Conservation (phyloP, 2,888 invertebrate genomes). For the Sabatieria punctata region DNA sequence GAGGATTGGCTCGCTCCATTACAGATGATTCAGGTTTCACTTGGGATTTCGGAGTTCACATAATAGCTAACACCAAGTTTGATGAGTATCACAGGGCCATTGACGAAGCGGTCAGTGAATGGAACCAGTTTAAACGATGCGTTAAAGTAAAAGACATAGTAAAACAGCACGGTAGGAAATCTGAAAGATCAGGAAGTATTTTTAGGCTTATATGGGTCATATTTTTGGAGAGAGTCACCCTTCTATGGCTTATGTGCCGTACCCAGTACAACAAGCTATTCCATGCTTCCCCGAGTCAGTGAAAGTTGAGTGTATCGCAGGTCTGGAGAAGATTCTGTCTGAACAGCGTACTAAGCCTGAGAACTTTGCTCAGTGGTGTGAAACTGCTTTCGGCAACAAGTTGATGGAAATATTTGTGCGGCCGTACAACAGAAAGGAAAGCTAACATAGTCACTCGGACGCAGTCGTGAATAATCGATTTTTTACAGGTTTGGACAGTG, state of each 20-base stretch:
- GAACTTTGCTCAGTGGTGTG: slow-evolving; percentile 20
- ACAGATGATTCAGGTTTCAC: slow-evolving; percentile 14
- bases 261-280: slow-evolving; percentile 16
- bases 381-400: slow-evolving; percentile 17
- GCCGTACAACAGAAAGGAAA: slow-evolving; percentile 23
- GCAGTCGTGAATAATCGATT: background rate
- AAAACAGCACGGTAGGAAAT: too few relatives aligned
- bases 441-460: too few relatives aligned
- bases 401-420: slow-evolving; percentile 19
- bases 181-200: too few relatives aligned
- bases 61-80: slow-evolving; percentile 13
- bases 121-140: slow-evolving; percentile 12
- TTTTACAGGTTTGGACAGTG: slow-evolving; percentile 19
- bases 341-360: too few relatives aligned
- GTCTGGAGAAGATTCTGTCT: slow-evolving; percentile 13
- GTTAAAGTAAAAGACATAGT: slow-evolving; percentile 11
- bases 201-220: slow-evolving; percentile 14
- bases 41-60: slow-evolving; percentile 19
- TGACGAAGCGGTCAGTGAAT: slow-evolving; percentile 11
- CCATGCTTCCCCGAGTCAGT: slow-evolving; percentile 15
- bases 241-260: slow-evolving; percentile 13
- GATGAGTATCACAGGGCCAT: slow-evolving; percentile 10
- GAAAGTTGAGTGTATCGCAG: slow-evolving; percentile 13
- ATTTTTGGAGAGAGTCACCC: background rate
- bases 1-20: slow-evolving; percentile 15